Base-by-base conservation (phyloP, 2,888 invertebrate genomes). In the Amphimallon solstitiale region DNA sequence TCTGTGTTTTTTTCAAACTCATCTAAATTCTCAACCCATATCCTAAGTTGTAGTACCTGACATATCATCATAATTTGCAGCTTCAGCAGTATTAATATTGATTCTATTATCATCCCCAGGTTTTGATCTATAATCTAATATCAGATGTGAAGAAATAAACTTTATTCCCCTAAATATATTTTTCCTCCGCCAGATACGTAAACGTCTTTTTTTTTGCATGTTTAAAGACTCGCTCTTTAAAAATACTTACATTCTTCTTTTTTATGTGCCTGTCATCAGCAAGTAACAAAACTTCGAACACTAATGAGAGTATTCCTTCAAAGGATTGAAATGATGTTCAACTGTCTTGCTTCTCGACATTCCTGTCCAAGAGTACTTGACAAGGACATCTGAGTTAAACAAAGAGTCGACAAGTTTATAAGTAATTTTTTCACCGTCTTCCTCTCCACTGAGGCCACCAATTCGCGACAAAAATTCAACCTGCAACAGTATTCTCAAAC, bases 141-240 rank as follows among this genome's bases (percentile, higher is more conserved):
- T n/a, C n/a, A n/a, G n/a, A n/a, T n/a, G n/a, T n/a, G n/a, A n/a
- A n/a, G n/a, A n/a, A n/a, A n/a, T n/a, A n/a, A n/a, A n/a, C n/a
- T n/a, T n/a, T n/a, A n/a, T n/a, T n/a, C n/a, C n/a, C n/a, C n/a
- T n/a, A n/a, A n/a, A n/a, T n/a, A n/a, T n/a, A n/a, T n/a, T n/a
- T n/a, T n/a, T n/a, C n/a, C n/a, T n/a, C n/a, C n/a, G 2, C 12
- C 51, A 7, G 5, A 7, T 52, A 17, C 52, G 1, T 12, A 12
- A n/a, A 34, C 29, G 17, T n/a, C 34, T n/a, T 23, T 34, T 52
- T 29, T 29, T 52, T 52, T 10, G 52, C 52, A 52, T 52, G 52
- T 10, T 52, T 52, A 3, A 52, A 34, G 10, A 52, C 34, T 12
- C 52, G 10, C 1, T 52, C 52, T 52, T 52, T 52, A n/a, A 52